Evolutionary conservation across 2,888 invertebrate species (phyloP), one percentile per base, ranked within the genome.

Genomic region (Synergus gifuensis): DNA sequence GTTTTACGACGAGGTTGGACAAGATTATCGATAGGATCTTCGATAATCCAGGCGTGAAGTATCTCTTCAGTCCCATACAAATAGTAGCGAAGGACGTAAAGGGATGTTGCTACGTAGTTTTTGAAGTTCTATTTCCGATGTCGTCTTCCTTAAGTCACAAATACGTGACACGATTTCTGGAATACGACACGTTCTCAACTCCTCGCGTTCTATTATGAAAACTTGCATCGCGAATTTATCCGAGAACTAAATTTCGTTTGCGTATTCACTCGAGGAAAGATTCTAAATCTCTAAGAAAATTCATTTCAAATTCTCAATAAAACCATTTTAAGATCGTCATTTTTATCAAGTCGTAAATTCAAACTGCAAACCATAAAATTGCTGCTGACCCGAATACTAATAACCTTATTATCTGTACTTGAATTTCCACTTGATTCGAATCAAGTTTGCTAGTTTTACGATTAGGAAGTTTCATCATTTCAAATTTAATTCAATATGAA

Each of bases 1-100:
- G 73, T 73, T 73, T 73, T 73, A 73, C 73, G 54, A 58, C 54
- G 54, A 73, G 49, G 73, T 73, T 18, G 36, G 54, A 73, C 73
- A 73, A 73, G 73, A 73, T 73, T 73, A 73, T 73, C 73, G 73
- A 73, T 73, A 40, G 73, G 73, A 73, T 40, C 73, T 73, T 73
- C 73, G 73, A 54, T 73, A 73, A 73, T 73, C 73, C 73, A 58
- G 40, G 73, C 73, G 73, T 49, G 49, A 73, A 73, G 73, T 73
- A 73, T 73, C 22, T 28, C 40, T 69, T 12, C 36, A 54, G 18
- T 66, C 44, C 28, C 28, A 28, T 22, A 73, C 36, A 73, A 36
- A 73, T 36, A 73, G n/a, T 36, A 49, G 49, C n/a, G 54, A 73
- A 73, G 54, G 40, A 54, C n/a, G 18, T 28, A 12, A 14, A 49